These are phyloP conservation scores for Saturnia japonica DNA, from an alignment of 2,888 invertebrate species.

Conservation along the genomic window DNA sequence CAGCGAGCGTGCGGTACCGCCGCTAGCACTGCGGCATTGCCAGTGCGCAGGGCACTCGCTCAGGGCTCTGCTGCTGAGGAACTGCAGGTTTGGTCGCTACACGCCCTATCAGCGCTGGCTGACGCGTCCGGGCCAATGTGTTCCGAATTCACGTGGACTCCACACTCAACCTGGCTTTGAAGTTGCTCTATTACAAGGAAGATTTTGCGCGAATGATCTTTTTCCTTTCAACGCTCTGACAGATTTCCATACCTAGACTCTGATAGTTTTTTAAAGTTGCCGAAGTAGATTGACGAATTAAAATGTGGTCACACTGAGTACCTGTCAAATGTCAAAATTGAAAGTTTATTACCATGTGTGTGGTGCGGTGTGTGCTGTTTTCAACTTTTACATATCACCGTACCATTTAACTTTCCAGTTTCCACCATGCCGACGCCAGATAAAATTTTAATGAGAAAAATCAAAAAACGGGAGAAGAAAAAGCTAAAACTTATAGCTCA, in stretches of 20 bases:
- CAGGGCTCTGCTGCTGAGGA: conserved; percentile 96
- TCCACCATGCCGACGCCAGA: conserved; percentile 84
- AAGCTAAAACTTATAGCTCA: conserved; percentile 81
- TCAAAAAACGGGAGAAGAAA: conserved; percentile 88
- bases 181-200: too few species aligned
- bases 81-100: conserved; percentile 99
- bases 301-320: too few species aligned
- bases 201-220: too few species aligned
- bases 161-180: conserved; percentile 93
- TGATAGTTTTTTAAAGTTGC: too few species aligned
- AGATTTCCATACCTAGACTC: too few species aligned
- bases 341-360: conserved; percentile 23
- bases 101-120: conserved; percentile 96
- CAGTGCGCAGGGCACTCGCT: conserved; percentile 95
- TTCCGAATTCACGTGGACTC: conserved; percentile 98
- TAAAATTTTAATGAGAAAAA: conserved; percentile 88
- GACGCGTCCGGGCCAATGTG: conserved; percentile 99
- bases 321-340: too few species aligned
- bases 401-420: neutral
- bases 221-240: too few species aligned
- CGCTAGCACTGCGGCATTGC: conserved; percentile 97
- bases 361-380: neutral
- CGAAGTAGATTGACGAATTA: too few species aligned
- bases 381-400: neutral
- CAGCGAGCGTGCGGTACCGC: conserved; percentile 98